A percentile compares a stretch with the other conserved stretches of the same genome.
Evolutionary conservation across 2,797 vertebrate species (phyloP).

Genomic region (Allenopithecus nigroviridis): DNA sequence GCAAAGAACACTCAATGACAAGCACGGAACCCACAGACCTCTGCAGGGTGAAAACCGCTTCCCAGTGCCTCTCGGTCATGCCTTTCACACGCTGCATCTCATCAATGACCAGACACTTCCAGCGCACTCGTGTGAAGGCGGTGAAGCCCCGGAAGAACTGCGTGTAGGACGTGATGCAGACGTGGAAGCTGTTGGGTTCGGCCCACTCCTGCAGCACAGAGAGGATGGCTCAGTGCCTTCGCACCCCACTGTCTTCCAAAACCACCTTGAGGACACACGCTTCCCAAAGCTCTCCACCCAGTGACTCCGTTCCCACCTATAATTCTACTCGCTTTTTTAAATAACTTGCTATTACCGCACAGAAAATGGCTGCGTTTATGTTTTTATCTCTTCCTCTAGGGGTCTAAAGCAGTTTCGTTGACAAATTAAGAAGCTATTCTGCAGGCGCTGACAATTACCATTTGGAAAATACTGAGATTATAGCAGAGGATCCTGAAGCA

Average conservation of each 20-base stretch:
- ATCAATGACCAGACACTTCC: constrained; percentile 91
- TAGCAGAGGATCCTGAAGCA: not conserved
- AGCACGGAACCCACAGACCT: constrained; percentile 83
- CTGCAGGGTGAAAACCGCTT: constrained; percentile 88
- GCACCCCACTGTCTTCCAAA: not conserved
- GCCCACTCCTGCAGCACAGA: constrained; percentile 87
- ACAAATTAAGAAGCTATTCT: not conserved
- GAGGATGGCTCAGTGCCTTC: not conserved
- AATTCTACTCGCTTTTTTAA: not conserved
- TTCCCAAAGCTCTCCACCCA: not conserved
- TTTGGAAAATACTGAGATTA: not conserved
- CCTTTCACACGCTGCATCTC: constrained; percentile 92
- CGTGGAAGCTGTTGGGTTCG: constrained; percentile 89
- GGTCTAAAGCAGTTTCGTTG: not conserved
- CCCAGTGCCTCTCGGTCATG: constrained; percentile 92
- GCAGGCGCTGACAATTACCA: not conserved
- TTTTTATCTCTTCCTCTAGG: too few relatives aligned
- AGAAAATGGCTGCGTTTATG: not conserved
- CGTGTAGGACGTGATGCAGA: constrained; percentile 93
- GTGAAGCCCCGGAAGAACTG: constrained; percentile 89
- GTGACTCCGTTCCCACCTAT: not conserved
- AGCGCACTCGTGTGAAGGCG: constrained; percentile 88
- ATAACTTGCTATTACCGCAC: not conserved
- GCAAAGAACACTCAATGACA: not conserved
- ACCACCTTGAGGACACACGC: not conserved